phyloP scores from a whole-genome alignment of 2,888 invertebrate species.

The Kuschelorhynchus macadamiae region DNA sequence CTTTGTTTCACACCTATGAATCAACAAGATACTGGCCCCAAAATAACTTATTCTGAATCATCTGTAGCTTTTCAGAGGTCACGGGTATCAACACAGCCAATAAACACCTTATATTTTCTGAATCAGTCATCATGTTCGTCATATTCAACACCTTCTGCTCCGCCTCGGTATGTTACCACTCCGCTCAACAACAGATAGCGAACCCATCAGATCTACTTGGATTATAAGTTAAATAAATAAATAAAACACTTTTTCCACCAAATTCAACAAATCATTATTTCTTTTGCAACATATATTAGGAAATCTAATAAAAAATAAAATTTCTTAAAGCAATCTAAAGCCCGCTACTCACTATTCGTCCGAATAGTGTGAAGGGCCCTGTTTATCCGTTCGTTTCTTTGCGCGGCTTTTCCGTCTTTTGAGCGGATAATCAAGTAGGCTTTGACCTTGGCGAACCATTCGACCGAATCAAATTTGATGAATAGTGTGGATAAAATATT shows the following conservation, averaged over 20 bases:
- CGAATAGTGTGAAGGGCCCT: too few species aligned
- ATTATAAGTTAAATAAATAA: not conserved
- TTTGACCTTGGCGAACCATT: too few species aligned
- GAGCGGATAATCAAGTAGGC: too few species aligned
- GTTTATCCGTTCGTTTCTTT: too few species aligned
- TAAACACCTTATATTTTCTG: not conserved
- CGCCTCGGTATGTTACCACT: not conserved
- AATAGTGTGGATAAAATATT: too few species aligned
- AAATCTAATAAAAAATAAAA: too few species aligned
- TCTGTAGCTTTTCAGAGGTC: constrained; percentile 1
- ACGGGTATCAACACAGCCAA: not conserved
- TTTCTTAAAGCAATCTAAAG: too few species aligned
- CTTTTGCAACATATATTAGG: too few species aligned
- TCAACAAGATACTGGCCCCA: not conserved
- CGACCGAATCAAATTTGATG: too few species aligned
- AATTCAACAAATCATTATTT: not conserved
- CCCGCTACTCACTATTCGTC: too few species aligned
- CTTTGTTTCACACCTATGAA: not conserved
- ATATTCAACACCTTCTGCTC: not conserved
- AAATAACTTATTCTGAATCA: constrained; percentile 3
- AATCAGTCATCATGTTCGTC: not conserved
- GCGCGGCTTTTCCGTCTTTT: too few species aligned
- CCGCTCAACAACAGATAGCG: not conserved
- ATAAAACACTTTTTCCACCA: not conserved
- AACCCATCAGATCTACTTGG: not conserved